Conservation (phyloP, 2,888 invertebrate genomes). For the Lasioglossum morio region DNA sequence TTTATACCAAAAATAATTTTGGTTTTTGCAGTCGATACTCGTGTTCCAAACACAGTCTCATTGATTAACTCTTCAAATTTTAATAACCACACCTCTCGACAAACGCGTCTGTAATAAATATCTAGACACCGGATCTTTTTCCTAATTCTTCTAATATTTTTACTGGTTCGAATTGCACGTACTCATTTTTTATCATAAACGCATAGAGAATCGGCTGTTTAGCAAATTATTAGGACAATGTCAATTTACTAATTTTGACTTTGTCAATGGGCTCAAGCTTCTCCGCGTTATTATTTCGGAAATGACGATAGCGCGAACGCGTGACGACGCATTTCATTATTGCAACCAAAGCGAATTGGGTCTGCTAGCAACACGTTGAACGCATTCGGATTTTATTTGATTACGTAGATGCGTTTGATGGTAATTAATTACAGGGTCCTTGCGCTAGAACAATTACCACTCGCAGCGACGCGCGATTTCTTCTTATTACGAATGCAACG, state of each 20-base stretch:
- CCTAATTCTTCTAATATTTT: too few relatives aligned
- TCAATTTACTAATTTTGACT: not conserved
- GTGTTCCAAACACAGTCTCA: not conserved
- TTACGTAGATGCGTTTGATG: slow-evolving; percentile 28
- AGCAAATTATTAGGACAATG: not conserved
- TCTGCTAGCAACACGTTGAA: not conserved
- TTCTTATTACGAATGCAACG: not conserved
- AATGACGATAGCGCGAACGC: not conserved
- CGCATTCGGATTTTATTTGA: slow-evolving; percentile 9
- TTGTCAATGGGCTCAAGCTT: not conserved
- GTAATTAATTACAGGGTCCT: slow-evolving; percentile 23
- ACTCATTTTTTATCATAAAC: too few relatives aligned
- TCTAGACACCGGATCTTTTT: too few relatives aligned
- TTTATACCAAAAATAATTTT: not conserved
- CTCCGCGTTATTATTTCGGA: not conserved
- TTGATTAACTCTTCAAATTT: not conserved
- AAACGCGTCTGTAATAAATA: not conserved
- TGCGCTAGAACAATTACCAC: not conserved
- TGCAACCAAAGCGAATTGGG: not conserved
- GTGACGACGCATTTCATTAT: slow-evolving; percentile 1
- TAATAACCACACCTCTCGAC: not conserved
- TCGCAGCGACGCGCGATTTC: not conserved
- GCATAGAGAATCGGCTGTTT: too few relatives aligned
- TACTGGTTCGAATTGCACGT: too few relatives aligned
- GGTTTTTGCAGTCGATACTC: not conserved